Evolutionary conservation across 2,888 invertebrate genomes (phyloP).

Genomic region (Augochlorella aurata): DNA sequence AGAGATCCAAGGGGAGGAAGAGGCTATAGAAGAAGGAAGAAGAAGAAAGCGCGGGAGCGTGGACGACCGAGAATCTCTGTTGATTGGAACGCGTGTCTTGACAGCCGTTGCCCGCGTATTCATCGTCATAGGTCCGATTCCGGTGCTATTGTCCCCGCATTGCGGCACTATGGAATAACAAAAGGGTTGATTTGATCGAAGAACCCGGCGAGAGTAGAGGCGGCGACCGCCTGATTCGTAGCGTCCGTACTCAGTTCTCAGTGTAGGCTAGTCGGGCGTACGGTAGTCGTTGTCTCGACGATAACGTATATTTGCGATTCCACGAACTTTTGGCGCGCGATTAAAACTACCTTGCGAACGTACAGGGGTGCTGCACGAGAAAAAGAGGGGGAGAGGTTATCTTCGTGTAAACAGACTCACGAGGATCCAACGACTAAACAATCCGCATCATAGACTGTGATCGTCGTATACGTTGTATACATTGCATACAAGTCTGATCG

Average conservation of each 20-base stretch:
- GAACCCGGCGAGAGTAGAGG: conserved; percentile 59
- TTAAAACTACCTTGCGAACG: not conserved
- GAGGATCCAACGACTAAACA: not conserved
- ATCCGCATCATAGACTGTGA: not conserved
- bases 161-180: conserved; percentile 76
- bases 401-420: conserved; percentile 31
- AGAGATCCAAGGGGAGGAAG: conserved; percentile 17
- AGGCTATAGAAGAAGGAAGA: conserved; percentile 12
- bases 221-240: conserved; percentile 72
- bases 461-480: no score
- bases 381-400: conserved; percentile 39
- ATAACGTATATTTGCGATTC: not conserved
- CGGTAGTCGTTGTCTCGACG: conserved; percentile 68
- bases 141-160: conserved; percentile 43
- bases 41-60: not conserved
- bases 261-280: conserved; percentile 82
- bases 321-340: not conserved
- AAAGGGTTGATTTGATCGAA: conserved; percentile 71
- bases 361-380: not conserved
- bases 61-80: not conserved
- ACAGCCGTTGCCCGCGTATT: not conserved
- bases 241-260: conserved; percentile 81
- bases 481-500: no score
- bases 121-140: conserved; percentile 26
- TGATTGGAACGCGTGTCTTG: not conserved